phyloP scores from a whole-genome alignment of 1,140 invertebrate species.

The Lordiphosa mommai region DNA sequence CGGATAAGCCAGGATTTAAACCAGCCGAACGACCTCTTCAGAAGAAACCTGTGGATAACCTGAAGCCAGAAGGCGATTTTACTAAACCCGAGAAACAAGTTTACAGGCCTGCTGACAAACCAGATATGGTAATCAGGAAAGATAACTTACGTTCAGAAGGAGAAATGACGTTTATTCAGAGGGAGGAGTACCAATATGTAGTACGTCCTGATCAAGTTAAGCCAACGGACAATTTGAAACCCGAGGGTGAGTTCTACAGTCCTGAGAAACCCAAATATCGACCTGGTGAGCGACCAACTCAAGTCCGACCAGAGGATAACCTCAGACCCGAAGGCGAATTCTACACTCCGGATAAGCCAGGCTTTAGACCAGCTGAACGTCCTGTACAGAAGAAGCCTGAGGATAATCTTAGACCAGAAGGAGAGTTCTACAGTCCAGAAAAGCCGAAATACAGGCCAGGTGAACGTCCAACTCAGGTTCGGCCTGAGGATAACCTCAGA shows the following conservation, averaged over 20 bases:
- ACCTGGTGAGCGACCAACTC: slow-evolving; percentile 78
- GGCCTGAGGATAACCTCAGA: too few species aligned
- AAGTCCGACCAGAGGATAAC: slow-evolving; percentile 83
- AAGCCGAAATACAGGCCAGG: too few species aligned
- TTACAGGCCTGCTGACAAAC: slow-evolving; percentile 80
- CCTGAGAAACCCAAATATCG: slow-evolving; percentile 61
- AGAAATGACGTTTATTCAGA: slow-evolving; percentile 56
- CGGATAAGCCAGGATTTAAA: too few species aligned
- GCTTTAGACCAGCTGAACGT: slow-evolving; percentile 16
- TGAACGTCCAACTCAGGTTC: too few species aligned
- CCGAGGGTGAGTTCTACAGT: slow-evolving; percentile 80
- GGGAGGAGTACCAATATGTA: too few species aligned
- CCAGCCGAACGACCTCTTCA: too few species aligned
- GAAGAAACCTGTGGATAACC: too few species aligned
- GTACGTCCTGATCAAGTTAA: slow-evolving; percentile 80
- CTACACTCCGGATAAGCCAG: slow-evolving; percentile 79
- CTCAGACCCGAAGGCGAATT: slow-evolving; percentile 82
- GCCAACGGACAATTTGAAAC: slow-evolving; percentile 82
- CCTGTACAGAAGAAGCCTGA: too few species aligned
- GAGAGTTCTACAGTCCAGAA: too few species aligned
- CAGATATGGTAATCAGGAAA: slow-evolving; percentile 79
- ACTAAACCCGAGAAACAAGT: too few species aligned
- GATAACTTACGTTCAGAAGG: slow-evolving; percentile 81
- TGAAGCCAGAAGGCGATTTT: too few species aligned
- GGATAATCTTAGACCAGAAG: too few species aligned